These are phyloP conservation scores for Acrocera orbiculus DNA, from an alignment of 2,888 invertebrate genomes.

Conservation along the genomic window DNA sequence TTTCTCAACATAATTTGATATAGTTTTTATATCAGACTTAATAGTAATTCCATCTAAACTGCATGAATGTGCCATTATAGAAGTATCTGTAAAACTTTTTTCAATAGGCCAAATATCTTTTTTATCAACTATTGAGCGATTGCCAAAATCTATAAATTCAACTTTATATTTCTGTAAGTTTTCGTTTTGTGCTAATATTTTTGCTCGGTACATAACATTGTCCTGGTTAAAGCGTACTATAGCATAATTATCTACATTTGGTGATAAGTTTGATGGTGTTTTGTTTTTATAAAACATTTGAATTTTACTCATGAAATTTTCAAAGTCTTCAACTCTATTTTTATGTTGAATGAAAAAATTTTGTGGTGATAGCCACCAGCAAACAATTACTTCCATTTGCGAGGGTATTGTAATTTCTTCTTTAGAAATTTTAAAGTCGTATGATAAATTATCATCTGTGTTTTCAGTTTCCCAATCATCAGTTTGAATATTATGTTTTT, in stretches of 20 bases:
- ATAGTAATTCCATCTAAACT: conserved; percentile 43
- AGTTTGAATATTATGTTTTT: too few species aligned
- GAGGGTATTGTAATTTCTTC: conserved; percentile 34
- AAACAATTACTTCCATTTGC: conserved; percentile 42
- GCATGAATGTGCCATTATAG: conserved; percentile 54
- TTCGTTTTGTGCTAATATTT: conserved; percentile 38
- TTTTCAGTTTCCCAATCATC: conserved; percentile 7
- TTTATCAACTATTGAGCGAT: conserved; percentile 42
- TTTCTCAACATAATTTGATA: conserved; percentile 27
- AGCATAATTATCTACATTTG: conserved; percentile 29
- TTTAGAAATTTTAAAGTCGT: conserved; percentile 34
- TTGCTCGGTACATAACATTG: conserved; percentile 51
- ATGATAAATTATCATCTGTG: conserved; percentile 31
- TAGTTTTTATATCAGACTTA: conserved; percentile 31
- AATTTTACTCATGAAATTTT: conserved; percentile 51
- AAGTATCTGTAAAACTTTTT: conserved; percentile 42
- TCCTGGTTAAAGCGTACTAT: conserved; percentile 55
- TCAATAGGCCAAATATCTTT: conserved; percentile 54
- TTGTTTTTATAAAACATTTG: conserved; percentile 44
- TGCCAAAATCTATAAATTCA: conserved; percentile 61
- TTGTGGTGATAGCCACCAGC: conserved; percentile 60
- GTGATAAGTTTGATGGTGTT: conserved; percentile 16
- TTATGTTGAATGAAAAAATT: conserved; percentile 49
- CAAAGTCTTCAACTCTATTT: conserved; percentile 37
- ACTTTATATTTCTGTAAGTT: conserved; percentile 44